Evolutionary conservation across 1,140 invertebrate species (phyloP).

Genomic region (Scylla paramamosain): DNA sequence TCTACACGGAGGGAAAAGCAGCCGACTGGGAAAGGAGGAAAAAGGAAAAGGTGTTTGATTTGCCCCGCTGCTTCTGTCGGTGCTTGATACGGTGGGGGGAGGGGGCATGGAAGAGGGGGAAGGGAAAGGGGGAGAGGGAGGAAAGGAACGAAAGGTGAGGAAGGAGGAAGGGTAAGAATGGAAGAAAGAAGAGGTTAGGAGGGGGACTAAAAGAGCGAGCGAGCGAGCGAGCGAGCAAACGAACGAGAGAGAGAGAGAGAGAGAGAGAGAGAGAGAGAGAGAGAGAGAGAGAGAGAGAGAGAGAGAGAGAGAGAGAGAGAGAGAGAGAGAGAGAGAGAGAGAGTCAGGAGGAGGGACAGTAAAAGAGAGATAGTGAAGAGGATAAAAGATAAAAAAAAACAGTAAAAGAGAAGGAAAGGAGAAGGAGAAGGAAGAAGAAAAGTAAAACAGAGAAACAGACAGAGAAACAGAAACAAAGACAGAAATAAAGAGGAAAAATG

Average conservation of each 20-base stretch:
- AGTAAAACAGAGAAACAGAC: too few species aligned
- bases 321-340: not conserved
- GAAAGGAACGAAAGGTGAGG: too few species aligned
- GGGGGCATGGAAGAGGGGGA: not conserved
- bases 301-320: not conserved
- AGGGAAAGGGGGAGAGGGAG: not conserved
- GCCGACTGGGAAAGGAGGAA: not conserved
- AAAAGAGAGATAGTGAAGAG: not conserved
- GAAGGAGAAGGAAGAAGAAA: not conserved
- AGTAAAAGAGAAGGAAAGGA: not conserved
- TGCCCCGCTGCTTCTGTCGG: not conserved
- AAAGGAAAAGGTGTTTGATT: not conserved
- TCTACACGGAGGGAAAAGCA: not conserved
- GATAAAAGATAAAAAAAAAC: not conserved
- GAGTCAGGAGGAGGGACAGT: not conserved
- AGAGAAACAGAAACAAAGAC: not conserved
- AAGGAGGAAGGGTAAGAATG: too few species aligned
- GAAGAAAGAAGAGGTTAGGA: not conserved
- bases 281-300: not conserved
- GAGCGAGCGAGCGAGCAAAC: not conserved
- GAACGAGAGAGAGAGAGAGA: not conserved
- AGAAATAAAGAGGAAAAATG: not conserved
- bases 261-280: conserved; percentile 1
- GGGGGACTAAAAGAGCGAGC: not conserved
- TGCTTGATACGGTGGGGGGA: not conserved